Percentiles rank a stretch among this genome's conserved stretches.
Conservation (phyloP, 2,113 vertebrate species). For the Calidris pygmaea region DNA sequence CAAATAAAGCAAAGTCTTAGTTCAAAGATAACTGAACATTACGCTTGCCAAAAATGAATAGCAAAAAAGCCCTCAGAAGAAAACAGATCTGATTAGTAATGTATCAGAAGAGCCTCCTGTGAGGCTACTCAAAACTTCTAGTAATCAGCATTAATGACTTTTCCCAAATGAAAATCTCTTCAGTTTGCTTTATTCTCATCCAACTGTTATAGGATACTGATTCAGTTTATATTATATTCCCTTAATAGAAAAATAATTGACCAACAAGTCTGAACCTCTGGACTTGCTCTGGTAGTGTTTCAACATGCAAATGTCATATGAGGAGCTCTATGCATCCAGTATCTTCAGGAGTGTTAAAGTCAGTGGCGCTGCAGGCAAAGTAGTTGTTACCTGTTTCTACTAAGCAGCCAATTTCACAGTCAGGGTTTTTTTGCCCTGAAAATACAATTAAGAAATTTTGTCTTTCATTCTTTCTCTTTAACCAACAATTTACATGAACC, state of each 20-base stretch:
- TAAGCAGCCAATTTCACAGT: not conserved
- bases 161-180: not conserved
- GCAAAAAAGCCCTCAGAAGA: not conserved
- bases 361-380: fast-evolving
- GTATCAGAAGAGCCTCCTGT: not conserved
- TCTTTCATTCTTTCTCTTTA: not conserved
- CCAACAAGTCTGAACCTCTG: not conserved
- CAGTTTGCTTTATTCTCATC: not conserved
- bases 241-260: not conserved
- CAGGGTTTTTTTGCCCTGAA: not conserved
- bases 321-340: not conserved
- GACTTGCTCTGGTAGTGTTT: not conserved
- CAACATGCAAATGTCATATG: not conserved
- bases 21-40: not conserved
- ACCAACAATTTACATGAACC: not conserved
- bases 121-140: not conserved
- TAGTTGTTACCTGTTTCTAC: not conserved
- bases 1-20: not conserved
- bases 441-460: not conserved
- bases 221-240: not conserved
- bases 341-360: not conserved
- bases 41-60: not conserved
- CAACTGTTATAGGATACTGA: not conserved
- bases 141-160: not conserved
- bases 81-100: not conserved